Conservation (phyloP, 2,113 vertebrate genomes). For the Vulpes lagopus region DNA sequence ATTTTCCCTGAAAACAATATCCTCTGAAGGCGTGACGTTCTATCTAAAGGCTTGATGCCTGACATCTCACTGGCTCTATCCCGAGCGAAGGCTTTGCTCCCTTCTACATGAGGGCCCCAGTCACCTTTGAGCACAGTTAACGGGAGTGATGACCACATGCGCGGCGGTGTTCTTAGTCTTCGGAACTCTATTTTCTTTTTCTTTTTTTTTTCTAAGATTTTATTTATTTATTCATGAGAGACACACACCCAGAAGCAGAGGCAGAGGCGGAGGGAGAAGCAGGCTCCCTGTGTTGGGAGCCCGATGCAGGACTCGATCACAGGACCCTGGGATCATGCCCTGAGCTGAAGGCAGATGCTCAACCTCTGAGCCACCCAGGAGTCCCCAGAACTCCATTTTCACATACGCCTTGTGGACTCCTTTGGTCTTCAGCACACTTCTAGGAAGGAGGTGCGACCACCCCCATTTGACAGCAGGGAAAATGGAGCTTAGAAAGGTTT, state of each 20-base stretch:
- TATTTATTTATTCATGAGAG: too few species aligned
- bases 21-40: neutral
- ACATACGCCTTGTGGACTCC: neutral
- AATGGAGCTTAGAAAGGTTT: neutral
- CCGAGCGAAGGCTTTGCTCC: neutral
- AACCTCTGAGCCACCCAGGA: too few species aligned
- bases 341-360: too few species aligned
- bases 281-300: too few species aligned
- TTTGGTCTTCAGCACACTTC: neutral
- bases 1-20: conserved; percentile 8
- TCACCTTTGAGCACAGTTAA: neutral
- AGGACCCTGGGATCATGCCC: too few species aligned
- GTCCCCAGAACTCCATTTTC: neutral
- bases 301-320: too few species aligned
- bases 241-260: too few species aligned
- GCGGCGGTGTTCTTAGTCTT: neutral
- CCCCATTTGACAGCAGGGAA: neutral
- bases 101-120: accelerated
- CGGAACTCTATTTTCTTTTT: too few species aligned
- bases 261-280: too few species aligned
- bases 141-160: accelerated
- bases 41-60: neutral
- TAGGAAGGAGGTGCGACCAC: neutral
- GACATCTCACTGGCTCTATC: neutral
- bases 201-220: too few species aligned